These are phyloP conservation scores for Idris sp. DNA, from an alignment of 1,140 invertebrate species.

Conservation along the genomic window DNA sequence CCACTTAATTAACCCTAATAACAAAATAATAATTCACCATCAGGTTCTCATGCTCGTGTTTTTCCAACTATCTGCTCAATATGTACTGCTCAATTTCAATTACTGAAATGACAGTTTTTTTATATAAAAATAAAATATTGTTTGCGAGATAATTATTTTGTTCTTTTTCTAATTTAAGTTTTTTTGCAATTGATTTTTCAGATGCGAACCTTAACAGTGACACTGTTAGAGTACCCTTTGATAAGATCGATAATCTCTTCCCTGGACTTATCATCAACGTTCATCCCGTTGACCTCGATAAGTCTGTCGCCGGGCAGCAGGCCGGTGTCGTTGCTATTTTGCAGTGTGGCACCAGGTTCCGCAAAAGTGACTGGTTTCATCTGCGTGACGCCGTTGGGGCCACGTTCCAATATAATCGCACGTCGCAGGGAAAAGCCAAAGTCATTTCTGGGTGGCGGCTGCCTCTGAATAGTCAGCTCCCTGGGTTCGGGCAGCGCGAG, in stretches of 20 bases:
- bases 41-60: neutral
- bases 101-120: too few relatives aligned
- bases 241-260: slow-evolving; percentile 97
- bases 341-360: slow-evolving; percentile 90
- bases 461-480: slow-evolving; percentile 87
- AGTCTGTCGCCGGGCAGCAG: slow-evolving; percentile 94
- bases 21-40: slow-evolving; percentile 33
- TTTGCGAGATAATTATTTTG: too few relatives aligned
- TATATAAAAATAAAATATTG: too few relatives aligned
- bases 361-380: slow-evolving; percentile 92
- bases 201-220: slow-evolving; percentile 88
- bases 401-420: slow-evolving; percentile 86
- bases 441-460: slow-evolving; percentile 91
- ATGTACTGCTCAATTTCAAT: too few relatives aligned
- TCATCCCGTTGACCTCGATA: slow-evolving; percentile 92
- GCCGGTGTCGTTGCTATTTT: slow-evolving; percentile 87
- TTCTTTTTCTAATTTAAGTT: too few relatives aligned
- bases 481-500: slow-evolving; percentile 86
- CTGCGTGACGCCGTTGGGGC: slow-evolving; percentile 77
- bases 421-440: slow-evolving; percentile 96
- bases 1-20: slow-evolving; percentile 44
- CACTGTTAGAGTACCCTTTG: slow-evolving; percentile 88
- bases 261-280: slow-evolving; percentile 89
- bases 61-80: too few relatives aligned
- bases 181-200: too few relatives aligned